Evolutionary conservation across 2,888 invertebrate species (phyloP).

Genomic region (Melanchra persicariae): DNA sequence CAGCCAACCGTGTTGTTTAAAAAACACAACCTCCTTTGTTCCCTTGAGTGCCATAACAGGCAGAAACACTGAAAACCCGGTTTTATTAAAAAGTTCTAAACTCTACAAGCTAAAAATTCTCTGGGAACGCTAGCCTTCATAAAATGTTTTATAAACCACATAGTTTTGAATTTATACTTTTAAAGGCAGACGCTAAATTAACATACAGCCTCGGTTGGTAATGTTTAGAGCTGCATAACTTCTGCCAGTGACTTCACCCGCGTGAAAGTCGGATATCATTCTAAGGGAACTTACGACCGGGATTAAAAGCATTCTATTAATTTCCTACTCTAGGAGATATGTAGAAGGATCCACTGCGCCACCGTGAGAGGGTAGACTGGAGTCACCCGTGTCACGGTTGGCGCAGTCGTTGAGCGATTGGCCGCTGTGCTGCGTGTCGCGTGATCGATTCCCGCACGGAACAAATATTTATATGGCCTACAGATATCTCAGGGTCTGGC

Average conservation of each 20-base stretch:
- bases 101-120: conserved; percentile 16
- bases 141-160: conserved; percentile 49
- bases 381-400: too few relatives aligned
- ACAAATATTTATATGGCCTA: too few relatives aligned
- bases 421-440: too few relatives aligned
- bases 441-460: too few relatives aligned
- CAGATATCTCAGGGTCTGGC: too few relatives aligned
- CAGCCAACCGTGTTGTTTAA: neutral
- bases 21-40: conserved; percentile 13
- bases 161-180: conserved; percentile 51
- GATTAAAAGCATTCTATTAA: too few relatives aligned
- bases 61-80: conserved; percentile 18
- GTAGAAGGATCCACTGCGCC: too few relatives aligned
- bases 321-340: too few relatives aligned
- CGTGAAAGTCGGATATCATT: neutral
- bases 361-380: too few relatives aligned
- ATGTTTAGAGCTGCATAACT: conserved; percentile 10
- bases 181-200: conserved; percentile 42
- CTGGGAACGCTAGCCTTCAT: conserved; percentile 19
- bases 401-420: too few relatives aligned
- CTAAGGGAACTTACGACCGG: neutral
- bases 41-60: conserved; percentile 29
- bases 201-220: conserved; percentile 37
- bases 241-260: neutral
- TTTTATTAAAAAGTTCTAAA: conserved; percentile 52